These are phyloP conservation scores for Tipula unca DNA, from an alignment of 2,888 invertebrate genomes.

Conservation along the genomic window DNA sequence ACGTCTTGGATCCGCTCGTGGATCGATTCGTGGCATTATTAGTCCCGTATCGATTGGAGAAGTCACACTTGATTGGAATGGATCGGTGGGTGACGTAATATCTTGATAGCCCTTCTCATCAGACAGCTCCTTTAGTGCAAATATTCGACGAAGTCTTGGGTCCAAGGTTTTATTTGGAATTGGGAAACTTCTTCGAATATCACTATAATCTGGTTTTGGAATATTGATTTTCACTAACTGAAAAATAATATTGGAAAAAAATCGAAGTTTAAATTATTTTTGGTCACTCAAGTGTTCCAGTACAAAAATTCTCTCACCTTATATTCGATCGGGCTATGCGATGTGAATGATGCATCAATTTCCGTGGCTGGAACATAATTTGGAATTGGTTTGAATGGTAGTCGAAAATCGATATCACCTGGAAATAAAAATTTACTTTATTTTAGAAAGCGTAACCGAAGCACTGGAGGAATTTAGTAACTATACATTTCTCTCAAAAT, in stretches of 20 bases:
- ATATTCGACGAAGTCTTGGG: slow-evolving; percentile 60
- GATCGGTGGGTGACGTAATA: slow-evolving; percentile 37
- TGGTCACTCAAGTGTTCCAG: not conserved
- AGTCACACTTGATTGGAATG: not conserved
- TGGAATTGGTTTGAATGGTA: slow-evolving; percentile 73
- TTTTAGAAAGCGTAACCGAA: no score
- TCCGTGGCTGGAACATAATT: slow-evolving; percentile 78
- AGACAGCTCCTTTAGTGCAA: slow-evolving; percentile 56
- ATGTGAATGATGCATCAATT: slow-evolving; percentile 72
- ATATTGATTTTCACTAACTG: slow-evolving; percentile 48
- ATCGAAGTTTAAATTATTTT: not conserved
- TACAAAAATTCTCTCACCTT: slow-evolving; percentile 40
- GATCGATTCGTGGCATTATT: slow-evolving; percentile 33
- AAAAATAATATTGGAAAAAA: not conserved
- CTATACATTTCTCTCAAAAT: no score
- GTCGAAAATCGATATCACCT: slow-evolving; percentile 66
- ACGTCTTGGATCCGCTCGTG: slow-evolving; percentile 35
- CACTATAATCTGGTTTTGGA: slow-evolving; percentile 66
- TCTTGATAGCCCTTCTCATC: slow-evolving; percentile 42
- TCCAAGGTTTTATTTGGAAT: slow-evolving; percentile 60
- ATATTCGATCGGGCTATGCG: slow-evolving; percentile 66
- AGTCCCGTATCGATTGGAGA: slow-evolving; percentile 17
- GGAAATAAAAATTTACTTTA: not conserved
- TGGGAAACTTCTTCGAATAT: slow-evolving; percentile 60
- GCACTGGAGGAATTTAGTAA: no score